A percentile compares a stretch with the other conserved stretches of the same genome.
Evolutionary conservation across 1,140 invertebrate species (phyloP).

Genomic region (Drosophila grimshawi): DNA sequence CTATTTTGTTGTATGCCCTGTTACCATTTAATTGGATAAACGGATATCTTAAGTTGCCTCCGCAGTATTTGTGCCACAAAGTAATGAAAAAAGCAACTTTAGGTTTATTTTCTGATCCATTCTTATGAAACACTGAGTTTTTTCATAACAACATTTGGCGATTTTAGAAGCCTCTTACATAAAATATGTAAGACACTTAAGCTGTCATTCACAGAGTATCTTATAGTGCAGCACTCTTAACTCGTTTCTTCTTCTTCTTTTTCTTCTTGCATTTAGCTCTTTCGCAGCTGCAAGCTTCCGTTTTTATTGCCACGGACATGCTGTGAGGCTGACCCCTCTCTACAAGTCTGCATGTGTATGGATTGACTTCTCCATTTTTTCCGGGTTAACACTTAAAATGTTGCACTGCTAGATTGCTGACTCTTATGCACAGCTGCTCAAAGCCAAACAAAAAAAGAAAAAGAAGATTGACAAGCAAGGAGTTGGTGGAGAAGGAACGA

Average conservation of each 20-base stretch:
- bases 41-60: not conserved
- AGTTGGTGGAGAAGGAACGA: not conserved
- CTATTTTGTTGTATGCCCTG: slow-evolving; percentile 31
- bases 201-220: slow-evolving; percentile 6
- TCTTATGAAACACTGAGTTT: no score
- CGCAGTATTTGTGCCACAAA: not conserved
- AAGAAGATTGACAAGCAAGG: not conserved
- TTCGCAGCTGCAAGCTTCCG: slow-evolving; percentile 37
- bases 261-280: not conserved
- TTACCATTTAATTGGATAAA: not conserved
- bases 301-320: slow-evolving; percentile 25
- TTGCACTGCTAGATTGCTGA: slow-evolving; percentile 21
- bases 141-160: no score
- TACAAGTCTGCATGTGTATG: not conserved
- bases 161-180: no score
- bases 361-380: slow-evolving; percentile 7
- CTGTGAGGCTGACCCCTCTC: slow-evolving; percentile 8
- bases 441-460: not conserved
- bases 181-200: not conserved
- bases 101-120: not conserved
- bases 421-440: slow-evolving; percentile 12
- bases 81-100: no score
- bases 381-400: slow-evolving; percentile 29
- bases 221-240: not conserved
- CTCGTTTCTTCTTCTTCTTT: slow-evolving; percentile 1